phyloP scores from a whole-genome alignment of 2,888 invertebrate species.

The Metacarcinus magister region DNA sequence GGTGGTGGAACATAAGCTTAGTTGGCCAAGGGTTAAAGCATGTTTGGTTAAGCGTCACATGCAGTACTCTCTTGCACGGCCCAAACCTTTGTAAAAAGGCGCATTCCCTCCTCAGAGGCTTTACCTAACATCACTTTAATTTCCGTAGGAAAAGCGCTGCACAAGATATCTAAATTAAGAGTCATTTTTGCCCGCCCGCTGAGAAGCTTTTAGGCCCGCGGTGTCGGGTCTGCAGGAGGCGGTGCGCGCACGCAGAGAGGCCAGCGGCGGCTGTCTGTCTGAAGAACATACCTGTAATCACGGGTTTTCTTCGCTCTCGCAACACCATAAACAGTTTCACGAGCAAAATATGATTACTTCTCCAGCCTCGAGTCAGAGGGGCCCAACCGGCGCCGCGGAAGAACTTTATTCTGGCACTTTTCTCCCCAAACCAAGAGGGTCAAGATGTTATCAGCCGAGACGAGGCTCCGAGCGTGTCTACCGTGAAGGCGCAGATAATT shows the following conservation, averaged over 20 bases:
- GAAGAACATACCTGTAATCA: slow-evolving; percentile 80
- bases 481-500: slow-evolving; percentile 75
- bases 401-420: slow-evolving; percentile 67
- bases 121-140: slow-evolving; percentile 59
- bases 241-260: slow-evolving; percentile 79
- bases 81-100: slow-evolving; percentile 74
- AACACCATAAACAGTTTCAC: slow-evolving; percentile 82
- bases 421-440: slow-evolving; percentile 69
- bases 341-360: slow-evolving; percentile 82
- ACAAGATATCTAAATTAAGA: slow-evolving; percentile 73
- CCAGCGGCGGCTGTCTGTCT: slow-evolving; percentile 81
- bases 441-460: slow-evolving; percentile 71
- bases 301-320: slow-evolving; percentile 81
- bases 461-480: slow-evolving; percentile 70
- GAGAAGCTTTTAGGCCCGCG: slow-evolving; percentile 70
- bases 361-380: slow-evolving; percentile 67
- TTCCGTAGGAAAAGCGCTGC: slow-evolving; percentile 66
- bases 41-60: slow-evolving; percentile 80
- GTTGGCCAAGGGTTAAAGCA: slow-evolving; percentile 77
- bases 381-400: slow-evolving; percentile 68
- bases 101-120: slow-evolving; percentile 71
- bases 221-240: slow-evolving; percentile 71
- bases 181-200: slow-evolving; percentile 68
- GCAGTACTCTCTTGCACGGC: slow-evolving; percentile 80
- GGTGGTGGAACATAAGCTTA: slow-evolving; percentile 71